Conservation (phyloP, 92 coral and sea anemone genomes). For the Plumapathes pennacea region DNA sequence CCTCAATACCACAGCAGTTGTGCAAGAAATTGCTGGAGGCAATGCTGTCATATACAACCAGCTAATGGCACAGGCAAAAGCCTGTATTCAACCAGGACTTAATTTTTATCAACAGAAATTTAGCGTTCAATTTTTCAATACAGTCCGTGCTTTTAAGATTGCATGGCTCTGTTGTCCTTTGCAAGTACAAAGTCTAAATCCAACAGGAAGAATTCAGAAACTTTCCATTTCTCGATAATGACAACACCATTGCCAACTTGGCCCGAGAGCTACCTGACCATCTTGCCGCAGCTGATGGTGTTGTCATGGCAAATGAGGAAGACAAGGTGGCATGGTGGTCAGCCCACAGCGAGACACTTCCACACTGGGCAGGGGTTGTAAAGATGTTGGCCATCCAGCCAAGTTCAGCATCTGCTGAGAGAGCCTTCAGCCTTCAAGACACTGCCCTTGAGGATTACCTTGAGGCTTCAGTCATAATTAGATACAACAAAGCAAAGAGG, state of each 20-base stretch:
- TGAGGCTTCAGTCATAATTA: slow-evolving; percentile 60
- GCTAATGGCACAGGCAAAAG: slow-evolving; percentile 61
- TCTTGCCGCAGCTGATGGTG: slow-evolving; percentile 67
- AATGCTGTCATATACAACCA: slow-evolving; percentile 62
- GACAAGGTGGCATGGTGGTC: slow-evolving; percentile 49
- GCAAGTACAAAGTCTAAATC: slow-evolving; percentile 52
- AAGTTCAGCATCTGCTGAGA: slow-evolving; percentile 34
- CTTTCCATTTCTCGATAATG: slow-evolving; percentile 57
- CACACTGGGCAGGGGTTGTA: slow-evolving; percentile 26
- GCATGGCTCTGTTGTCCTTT: slow-evolving; percentile 61
- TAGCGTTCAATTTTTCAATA: slow-evolving; percentile 55
- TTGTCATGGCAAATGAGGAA: slow-evolving; percentile 47
- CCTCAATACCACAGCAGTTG: slow-evolving; percentile 63
- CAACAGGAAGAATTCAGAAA: slow-evolving; percentile 61
- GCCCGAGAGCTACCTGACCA: slow-evolving; percentile 60
- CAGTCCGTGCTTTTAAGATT: slow-evolving; percentile 65
- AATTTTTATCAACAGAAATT: slow-evolving; percentile 66
- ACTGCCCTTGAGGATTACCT: slow-evolving; percentile 60
- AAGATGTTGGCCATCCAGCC: slow-evolving; percentile 52
- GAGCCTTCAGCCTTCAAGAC: slow-evolving; percentile 54
- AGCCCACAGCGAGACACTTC: slow-evolving; percentile 25
- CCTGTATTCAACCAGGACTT: slow-evolving; percentile 56
- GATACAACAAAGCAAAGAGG: slow-evolving; percentile 61
- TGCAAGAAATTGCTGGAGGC: slow-evolving; percentile 58
- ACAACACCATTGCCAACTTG: slow-evolving; percentile 55